Conservation (phyloP, 2,888 invertebrate species). For the Drosophila gaucha region DNA sequence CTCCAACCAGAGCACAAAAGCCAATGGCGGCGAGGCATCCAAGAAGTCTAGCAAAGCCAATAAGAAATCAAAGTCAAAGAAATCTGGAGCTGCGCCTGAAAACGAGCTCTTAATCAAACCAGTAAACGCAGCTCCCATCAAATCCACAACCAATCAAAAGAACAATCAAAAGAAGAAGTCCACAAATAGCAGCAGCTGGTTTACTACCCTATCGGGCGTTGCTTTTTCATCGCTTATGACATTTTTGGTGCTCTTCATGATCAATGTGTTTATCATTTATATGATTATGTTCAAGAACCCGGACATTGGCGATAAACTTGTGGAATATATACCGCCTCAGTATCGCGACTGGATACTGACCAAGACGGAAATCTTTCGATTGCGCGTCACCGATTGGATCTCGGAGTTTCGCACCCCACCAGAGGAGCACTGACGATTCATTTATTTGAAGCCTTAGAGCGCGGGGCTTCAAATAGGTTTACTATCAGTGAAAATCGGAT, state of each 20-base stretch:
- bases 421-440: conserved; percentile 82
- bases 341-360: conserved; percentile 83
- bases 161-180: conserved; percentile 60
- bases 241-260: conserved; percentile 79
- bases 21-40: conserved; percentile 28
- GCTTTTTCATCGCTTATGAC: conserved; percentile 81
- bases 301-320: conserved; percentile 82
- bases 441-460: conserved; percentile 81
- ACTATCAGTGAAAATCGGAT: conserved; percentile 50
- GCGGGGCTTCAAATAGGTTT: conserved; percentile 64
- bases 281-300: conserved; percentile 84
- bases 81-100: conserved; percentile 38
- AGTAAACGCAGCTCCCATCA: conserved; percentile 27
- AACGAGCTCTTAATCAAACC: conserved; percentile 65
- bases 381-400: conserved; percentile 83
- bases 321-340: conserved; percentile 82
- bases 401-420: conserved; percentile 82
- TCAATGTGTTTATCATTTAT: conserved; percentile 82
- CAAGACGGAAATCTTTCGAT: conserved; percentile 82
- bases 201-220: conserved; percentile 43
- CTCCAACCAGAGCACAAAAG: conserved; percentile 32
- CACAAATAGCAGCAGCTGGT: conserved; percentile 36
- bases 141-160: conserved; percentile 56
- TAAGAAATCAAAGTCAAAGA: conserved; percentile 71
- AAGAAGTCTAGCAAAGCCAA: conserved; percentile 68